Evolutionary conservation across 2,888 invertebrate species (phyloP).

Genomic region (Thyatira batis): DNA sequence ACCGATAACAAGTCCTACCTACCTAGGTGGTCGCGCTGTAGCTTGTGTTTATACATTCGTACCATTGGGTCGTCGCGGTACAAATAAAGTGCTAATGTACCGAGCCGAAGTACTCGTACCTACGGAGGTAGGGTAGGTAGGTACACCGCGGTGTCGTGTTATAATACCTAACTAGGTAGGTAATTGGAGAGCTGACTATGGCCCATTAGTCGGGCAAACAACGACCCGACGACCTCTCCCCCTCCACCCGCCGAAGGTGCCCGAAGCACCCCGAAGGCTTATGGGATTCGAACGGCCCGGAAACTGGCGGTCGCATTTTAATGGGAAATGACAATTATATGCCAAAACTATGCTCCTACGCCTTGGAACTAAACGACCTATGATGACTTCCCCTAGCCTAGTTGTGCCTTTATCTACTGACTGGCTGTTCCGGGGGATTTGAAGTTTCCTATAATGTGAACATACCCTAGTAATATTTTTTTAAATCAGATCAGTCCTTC

Average conservation of each 20-base stretch:
- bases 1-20: too few relatives aligned
- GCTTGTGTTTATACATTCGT: too few relatives aligned
- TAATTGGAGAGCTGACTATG: conserved; percentile 27
- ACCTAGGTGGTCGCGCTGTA: not conserved
- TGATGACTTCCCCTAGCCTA: too few relatives aligned
- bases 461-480: too few relatives aligned
- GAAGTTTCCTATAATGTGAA: too few relatives aligned
- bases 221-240: conserved; percentile 28
- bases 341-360: not conserved
- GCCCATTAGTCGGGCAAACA: conserved; percentile 36
- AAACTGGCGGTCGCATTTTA: conserved; percentile 15
- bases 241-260: not conserved
- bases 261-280: conserved; percentile 11
- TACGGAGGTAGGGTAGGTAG: not conserved
- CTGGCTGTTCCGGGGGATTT: too few relatives aligned
- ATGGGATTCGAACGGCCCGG: conserved; percentile 21
- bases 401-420: too few relatives aligned
- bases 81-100: not conserved
- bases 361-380: too few relatives aligned
- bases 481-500: too few relatives aligned
- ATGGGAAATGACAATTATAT: not conserved
- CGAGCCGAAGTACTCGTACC: not conserved
- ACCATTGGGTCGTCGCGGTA: not conserved
- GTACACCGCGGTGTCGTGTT: conserved; percentile 8
- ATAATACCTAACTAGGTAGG: conserved; percentile 27